These are phyloP conservation scores for Acleris emargana DNA, from an alignment of 2,888 invertebrate species.

Conservation along the genomic window DNA sequence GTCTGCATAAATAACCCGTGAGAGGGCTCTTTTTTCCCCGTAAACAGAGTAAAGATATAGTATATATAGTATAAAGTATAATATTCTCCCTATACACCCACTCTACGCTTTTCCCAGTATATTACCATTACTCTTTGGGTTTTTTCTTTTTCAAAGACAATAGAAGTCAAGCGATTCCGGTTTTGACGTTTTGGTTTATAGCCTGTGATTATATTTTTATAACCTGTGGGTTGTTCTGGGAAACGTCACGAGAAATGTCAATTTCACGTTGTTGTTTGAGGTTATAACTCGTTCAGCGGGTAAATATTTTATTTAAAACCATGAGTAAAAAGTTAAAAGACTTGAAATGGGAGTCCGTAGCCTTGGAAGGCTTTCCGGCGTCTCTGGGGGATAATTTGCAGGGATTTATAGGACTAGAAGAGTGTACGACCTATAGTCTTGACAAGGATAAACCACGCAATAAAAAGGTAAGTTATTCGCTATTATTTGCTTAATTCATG, in stretches of 20 bases:
- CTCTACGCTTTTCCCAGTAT: too few species aligned
- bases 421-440: constrained; percentile 87
- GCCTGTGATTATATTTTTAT: too few species aligned
- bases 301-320: constrained; percentile 32
- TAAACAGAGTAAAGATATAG: too few species aligned
- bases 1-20: too few species aligned
- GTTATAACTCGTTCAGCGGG: constrained; percentile 14
- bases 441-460: constrained; percentile 65
- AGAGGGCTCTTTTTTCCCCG: too few species aligned
- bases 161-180: constrained; percentile 6
- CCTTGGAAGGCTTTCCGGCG: constrained; percentile 82
- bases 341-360: constrained; percentile 86
- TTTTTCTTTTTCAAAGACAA: constrained; percentile 30
- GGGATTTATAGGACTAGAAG: constrained; percentile 90
- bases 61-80: too few species aligned
- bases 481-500: constrained; percentile 28
- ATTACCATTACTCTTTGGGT: too few species aligned
- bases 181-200: background rate
- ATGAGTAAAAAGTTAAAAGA: constrained; percentile 72
- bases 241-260: constrained; percentile 20
- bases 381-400: constrained; percentile 78
- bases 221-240: background rate
- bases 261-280: constrained; percentile 29
- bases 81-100: too few species aligned
- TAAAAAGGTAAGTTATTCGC: constrained; percentile 62